Percentiles rank a stretch among this genome's conserved stretches.
Evolutionary conservation across 2,797 vertebrate genomes (phyloP).

Genomic region (Myripristis murdjan): DNA sequence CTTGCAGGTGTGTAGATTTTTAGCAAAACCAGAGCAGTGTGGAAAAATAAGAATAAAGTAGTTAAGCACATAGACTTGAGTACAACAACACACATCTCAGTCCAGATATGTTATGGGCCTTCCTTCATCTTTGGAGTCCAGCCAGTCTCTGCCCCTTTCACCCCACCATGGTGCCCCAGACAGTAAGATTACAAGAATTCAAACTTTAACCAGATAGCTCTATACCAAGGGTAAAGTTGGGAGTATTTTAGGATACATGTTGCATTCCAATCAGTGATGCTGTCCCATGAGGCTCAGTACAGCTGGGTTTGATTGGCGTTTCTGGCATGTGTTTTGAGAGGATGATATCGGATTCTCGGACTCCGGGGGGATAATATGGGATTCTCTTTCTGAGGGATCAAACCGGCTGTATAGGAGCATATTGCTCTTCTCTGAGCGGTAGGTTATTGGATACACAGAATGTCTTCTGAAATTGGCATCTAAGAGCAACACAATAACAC

Average conservation of each 20-base stretch:
- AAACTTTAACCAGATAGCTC: conserved; percentile 2
- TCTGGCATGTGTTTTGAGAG: conserved; percentile 46
- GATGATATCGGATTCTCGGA: conserved; percentile 46
- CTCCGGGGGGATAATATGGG: conserved; percentile 48
- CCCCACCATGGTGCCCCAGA: background rate
- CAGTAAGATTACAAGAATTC: conserved; percentile 3
- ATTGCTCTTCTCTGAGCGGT: conserved; percentile 6
- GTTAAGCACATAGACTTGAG: no score
- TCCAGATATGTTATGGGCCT: no score
- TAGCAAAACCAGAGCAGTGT: no score
- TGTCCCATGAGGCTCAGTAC: conserved; percentile 30
- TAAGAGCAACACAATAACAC: no score
- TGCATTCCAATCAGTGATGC: conserved; percentile 14
- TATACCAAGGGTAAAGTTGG: conserved; percentile 12
- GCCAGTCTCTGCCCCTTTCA: background rate
- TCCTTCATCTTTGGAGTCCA: background rate
- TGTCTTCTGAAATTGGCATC: conserved; percentile 34
- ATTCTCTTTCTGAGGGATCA: conserved; percentile 54
- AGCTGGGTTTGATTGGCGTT: conserved; percentile 44
- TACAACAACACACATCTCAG: no score
- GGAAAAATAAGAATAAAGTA: no score
- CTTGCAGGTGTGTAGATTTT: no score
- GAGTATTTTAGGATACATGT: conserved; percentile 14
- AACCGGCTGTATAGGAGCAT: conserved; percentile 34
- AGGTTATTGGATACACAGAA: conserved; percentile 6